Conservation (phyloP, 2,797 vertebrate genomes). For the Protonibea diacanthus region DNA sequence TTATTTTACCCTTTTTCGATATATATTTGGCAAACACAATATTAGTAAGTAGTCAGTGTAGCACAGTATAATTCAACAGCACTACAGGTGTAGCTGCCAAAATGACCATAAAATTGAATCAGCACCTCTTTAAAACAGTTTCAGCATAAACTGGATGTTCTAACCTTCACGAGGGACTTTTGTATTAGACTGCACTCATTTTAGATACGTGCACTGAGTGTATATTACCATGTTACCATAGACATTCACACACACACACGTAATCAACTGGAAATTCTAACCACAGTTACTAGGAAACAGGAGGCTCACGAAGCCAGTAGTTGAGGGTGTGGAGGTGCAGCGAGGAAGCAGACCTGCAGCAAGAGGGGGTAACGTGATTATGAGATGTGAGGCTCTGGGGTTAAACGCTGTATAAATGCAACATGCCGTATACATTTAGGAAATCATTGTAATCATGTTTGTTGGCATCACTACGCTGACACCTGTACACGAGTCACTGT, state of each 20-base stretch:
- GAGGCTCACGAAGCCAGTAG: conserved; percentile 51
- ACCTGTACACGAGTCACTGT: conserved; percentile 28
- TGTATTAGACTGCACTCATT: neutral
- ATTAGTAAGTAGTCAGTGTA: neutral
- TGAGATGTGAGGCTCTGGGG: conserved; percentile 40
- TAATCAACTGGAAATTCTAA: conserved; percentile 21
- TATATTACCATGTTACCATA: neutral
- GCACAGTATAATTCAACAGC: conserved; percentile 7
- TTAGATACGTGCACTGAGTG: neutral
- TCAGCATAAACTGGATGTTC: neutral
- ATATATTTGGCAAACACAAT: neutral
- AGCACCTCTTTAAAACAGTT: conserved; percentile 7
- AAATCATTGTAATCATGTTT: conserved; percentile 12
- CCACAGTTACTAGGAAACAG: conserved; percentile 85
- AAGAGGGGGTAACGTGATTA: conserved; percentile 40
- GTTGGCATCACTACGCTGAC: conserved; percentile 17
- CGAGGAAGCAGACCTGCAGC: conserved; percentile 39
- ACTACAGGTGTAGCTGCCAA: neutral
- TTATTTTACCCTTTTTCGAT: neutral
- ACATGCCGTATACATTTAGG: conserved; percentile 27
- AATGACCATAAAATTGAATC: neutral
- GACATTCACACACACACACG: too few species aligned
- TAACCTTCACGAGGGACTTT: neutral
- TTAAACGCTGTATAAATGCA: conserved; percentile 52
- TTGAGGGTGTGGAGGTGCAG: conserved; percentile 50